A percentile compares a stretch with the other conserved stretches of the same genome.
Conservation (phyloP, 2,888 invertebrate genomes). For the Rhodophaea formosa region DNA sequence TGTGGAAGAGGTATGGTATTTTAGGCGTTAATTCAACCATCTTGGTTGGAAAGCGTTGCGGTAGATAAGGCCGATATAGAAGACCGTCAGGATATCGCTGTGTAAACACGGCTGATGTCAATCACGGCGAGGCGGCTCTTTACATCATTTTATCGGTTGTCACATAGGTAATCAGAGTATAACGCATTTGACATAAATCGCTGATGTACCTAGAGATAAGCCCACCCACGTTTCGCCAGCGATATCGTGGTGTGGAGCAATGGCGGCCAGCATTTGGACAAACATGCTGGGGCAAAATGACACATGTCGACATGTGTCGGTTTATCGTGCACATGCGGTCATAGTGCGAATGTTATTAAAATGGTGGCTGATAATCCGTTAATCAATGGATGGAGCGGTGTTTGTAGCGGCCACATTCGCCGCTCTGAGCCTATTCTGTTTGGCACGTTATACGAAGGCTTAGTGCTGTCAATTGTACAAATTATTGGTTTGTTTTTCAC, state of each 20-base stretch:
- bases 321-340: slow-evolving; percentile 18
- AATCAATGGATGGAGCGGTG: background rate
- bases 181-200: slow-evolving; percentile 79
- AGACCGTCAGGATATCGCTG: slow-evolving; percentile 66
- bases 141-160: slow-evolving; percentile 76
- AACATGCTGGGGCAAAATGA: slow-evolving; percentile 33
- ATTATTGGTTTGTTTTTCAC: no score
- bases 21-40: slow-evolving; percentile 38
- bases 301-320: slow-evolving; percentile 40
- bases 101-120: slow-evolving; percentile 73
- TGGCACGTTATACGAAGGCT: background rate
- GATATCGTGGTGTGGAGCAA: slow-evolving; percentile 55
- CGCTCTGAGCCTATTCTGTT: background rate
- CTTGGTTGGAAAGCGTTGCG: slow-evolving; percentile 53
- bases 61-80: slow-evolving; percentile 67
- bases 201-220: slow-evolving; percentile 73
- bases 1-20: slow-evolving; percentile 28
- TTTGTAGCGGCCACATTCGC: slow-evolving; percentile 21
- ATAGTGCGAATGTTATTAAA: slow-evolving; percentile 13
- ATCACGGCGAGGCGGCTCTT: slow-evolving; percentile 76
- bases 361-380: slow-evolving; percentile 12
- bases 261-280: slow-evolving; percentile 54
- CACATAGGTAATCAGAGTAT: slow-evolving; percentile 74
- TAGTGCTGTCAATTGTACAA: background rate
- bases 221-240: slow-evolving; percentile 73